phyloP scores from a whole-genome alignment of 2,888 invertebrate species.

The Geophilus truncorum region DNA sequence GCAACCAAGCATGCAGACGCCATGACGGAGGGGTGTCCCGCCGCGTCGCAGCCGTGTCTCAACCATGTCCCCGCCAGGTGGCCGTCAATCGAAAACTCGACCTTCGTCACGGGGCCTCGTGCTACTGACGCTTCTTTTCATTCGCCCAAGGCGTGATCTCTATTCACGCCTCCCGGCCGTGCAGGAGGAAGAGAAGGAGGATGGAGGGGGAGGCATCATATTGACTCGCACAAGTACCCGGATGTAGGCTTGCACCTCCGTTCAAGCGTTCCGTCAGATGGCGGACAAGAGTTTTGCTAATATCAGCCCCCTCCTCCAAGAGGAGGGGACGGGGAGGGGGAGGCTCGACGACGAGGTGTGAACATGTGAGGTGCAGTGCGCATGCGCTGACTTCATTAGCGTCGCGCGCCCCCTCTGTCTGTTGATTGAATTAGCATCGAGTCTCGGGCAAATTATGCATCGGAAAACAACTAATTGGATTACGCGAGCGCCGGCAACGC shows the following conservation, averaged over 20 bases:
- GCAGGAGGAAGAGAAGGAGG: not conserved
- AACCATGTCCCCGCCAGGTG: not conserved
- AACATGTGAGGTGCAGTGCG: not conserved
- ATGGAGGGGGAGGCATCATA: not conserved
- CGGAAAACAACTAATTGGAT: slow-evolving; percentile 29
- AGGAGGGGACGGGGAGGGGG: not conserved
- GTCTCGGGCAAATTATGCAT: slow-evolving; percentile 13
- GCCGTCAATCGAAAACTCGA: not conserved
- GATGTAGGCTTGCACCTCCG: not conserved
- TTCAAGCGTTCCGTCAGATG: not conserved
- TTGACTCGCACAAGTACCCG: not conserved
- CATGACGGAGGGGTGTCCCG: not conserved
- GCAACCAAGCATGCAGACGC: not conserved
- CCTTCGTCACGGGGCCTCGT: not conserved
- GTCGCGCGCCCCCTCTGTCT: not conserved
- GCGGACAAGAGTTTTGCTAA: not conserved
- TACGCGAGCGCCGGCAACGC: not conserved
- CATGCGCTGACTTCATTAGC: slow-evolving; percentile 19
- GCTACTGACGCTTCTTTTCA: not conserved
- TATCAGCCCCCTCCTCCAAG: not conserved
- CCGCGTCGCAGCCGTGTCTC: not conserved
- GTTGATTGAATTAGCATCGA: slow-evolving; percentile 27
- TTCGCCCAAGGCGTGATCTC: not conserved
- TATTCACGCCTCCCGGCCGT: not conserved
- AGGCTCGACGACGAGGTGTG: not conserved